phyloP scores from a whole-genome alignment of 2,797 vertebrate genomes.

The Malacoraja senta region DNA sequence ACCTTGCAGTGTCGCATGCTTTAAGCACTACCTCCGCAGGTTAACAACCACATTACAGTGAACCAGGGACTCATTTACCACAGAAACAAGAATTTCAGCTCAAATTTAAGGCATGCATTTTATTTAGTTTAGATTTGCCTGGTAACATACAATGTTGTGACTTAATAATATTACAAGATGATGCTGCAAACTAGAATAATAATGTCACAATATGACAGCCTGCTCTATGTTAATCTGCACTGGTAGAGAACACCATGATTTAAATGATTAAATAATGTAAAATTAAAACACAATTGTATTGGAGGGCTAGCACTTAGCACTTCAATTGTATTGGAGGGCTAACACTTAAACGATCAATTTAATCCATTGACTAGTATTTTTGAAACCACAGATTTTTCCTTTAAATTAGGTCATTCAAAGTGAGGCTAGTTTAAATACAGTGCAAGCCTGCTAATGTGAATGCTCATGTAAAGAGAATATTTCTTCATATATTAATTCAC shows the following conservation, averaged over 20 bases:
- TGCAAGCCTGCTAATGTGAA: neutral
- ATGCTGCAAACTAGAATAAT: slow-evolving; percentile 26
- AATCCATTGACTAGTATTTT: neutral
- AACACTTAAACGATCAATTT: neutral
- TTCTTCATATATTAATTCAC: neutral
- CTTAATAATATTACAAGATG: slow-evolving; percentile 34
- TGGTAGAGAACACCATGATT: slow-evolving; percentile 24
- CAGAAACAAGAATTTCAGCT: slow-evolving; percentile 38
- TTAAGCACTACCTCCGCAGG: slow-evolving; percentile 3
- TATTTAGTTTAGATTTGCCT: slow-evolving; percentile 36
- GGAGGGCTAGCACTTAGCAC: neutral
- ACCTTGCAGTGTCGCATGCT: neutral
- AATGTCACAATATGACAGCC: slow-evolving; percentile 30
- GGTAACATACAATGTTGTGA: slow-evolving; percentile 34
- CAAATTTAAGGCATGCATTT: slow-evolving; percentile 37
- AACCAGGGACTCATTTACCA: slow-evolving; percentile 37
- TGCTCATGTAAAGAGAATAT: neutral
- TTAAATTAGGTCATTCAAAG: neutral
- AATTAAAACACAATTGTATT: slow-evolving; percentile 27
- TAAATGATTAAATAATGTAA: slow-evolving; percentile 28
- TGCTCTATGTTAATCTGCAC: slow-evolving; percentile 19
- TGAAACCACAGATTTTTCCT: slow-evolving; percentile 30
- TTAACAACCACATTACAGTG: slow-evolving; percentile 33
- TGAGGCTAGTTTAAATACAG: neutral
- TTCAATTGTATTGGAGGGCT: neutral